These are phyloP conservation scores for Poliocrania exsul DNA, from an alignment of 2,797 vertebrate genomes.

Conservation along the genomic window DNA sequence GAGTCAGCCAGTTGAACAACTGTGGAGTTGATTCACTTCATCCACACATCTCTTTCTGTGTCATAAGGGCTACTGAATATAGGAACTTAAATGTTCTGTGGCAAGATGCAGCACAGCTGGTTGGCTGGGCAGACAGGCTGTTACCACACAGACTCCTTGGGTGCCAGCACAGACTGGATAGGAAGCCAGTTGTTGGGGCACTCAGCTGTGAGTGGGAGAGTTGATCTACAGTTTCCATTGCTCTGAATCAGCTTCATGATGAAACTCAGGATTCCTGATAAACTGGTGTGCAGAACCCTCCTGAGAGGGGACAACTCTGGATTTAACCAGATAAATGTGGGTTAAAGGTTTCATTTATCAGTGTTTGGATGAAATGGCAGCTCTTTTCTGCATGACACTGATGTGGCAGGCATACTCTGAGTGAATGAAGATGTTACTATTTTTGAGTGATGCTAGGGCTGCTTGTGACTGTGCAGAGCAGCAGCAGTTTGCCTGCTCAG, in stretches of 20 bases:
- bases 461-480: background rate
- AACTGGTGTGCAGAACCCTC: background rate
- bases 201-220: background rate
- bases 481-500: background rate
- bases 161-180: background rate
- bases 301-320: background rate
- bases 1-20: background rate
- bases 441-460: background rate
- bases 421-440: background rate
- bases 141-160: background rate
- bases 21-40: background rate
- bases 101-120: background rate
- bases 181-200: background rate
- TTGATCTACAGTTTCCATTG: background rate
- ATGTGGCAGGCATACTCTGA: background rate
- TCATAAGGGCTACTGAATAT: background rate
- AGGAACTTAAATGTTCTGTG: background rate
- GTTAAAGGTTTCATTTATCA: background rate
- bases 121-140: background rate
- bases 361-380: background rate
- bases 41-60: background rate
- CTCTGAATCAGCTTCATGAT: background rate
- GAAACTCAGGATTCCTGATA: background rate
- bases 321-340: background rate
- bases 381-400: background rate